Conservation (phyloP, 2,888 invertebrate genomes). For the Pandemis cinnamomeana region DNA sequence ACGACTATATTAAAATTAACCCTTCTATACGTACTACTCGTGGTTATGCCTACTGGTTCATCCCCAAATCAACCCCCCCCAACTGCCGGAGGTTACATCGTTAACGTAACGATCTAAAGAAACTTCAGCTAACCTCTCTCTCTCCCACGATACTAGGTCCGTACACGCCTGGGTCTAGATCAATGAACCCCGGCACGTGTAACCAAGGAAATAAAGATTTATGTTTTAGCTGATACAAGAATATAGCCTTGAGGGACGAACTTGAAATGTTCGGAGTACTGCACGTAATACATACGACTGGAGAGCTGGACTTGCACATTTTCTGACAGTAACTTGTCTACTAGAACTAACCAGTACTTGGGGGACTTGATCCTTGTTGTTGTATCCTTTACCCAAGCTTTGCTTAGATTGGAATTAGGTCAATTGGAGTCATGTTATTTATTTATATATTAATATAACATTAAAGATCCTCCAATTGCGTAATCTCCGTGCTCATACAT, state of each 20-base stretch:
- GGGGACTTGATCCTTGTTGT: too few relatives aligned
- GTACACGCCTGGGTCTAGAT: constrained; percentile 9
- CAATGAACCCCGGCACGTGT: constrained; percentile 27
- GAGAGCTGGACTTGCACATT: too few relatives aligned
- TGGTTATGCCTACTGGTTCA: neutral
- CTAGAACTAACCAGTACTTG: too few relatives aligned
- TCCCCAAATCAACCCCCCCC: constrained; percentile 4
- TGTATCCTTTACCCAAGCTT: too few relatives aligned
- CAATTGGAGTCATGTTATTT: too few relatives aligned
- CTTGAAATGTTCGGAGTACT: neutral
- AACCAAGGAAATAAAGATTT: neutral
- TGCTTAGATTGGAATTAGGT: too few relatives aligned
- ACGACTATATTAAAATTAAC: neutral
- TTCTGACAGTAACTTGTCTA: too few relatives aligned
- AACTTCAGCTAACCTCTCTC: neutral
- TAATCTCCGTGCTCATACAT: neutral
- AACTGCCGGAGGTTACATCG: neutral
- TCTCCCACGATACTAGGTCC: constrained; percentile 1
- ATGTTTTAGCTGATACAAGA: neutral
- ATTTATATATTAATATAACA: too few relatives aligned
- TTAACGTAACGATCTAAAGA: neutral
- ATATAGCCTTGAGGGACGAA: neutral
- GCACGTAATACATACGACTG: too few relatives aligned
- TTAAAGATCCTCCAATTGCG: neutral
- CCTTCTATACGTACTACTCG: too few relatives aligned